Percentiles rank a stretch among this genome's conserved stretches.
These are phyloP conservation scores for Lysandra bellargus DNA, from an alignment of 2,888 invertebrate species.

Conservation along the genomic window DNA sequence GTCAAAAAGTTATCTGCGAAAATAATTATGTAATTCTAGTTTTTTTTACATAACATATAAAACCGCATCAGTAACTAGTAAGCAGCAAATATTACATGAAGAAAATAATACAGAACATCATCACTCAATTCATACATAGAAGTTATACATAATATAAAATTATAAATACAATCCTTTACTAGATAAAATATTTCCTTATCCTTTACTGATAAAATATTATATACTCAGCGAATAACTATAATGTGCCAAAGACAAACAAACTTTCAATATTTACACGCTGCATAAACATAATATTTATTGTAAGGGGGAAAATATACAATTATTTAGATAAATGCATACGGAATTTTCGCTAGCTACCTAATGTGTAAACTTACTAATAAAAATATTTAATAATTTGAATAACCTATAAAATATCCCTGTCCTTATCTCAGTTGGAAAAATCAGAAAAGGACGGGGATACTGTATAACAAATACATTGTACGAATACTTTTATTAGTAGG, in stretches of 20 bases:
- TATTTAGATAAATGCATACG: conserved; percentile 22
- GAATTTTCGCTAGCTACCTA: neutral
- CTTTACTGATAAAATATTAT: too few relatives aligned
- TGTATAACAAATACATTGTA: neutral
- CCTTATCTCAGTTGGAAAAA: neutral
- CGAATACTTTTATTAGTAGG: neutral
- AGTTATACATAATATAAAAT: neutral
- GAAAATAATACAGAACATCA: neutral
- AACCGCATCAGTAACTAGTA: neutral
- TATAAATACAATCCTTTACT: neutral
- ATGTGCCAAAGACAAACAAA: neutral
- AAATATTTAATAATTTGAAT: neutral
- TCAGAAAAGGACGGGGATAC: neutral
- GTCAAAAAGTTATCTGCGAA: neutral
- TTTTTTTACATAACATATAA: neutral
- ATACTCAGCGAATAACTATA: too few relatives aligned
- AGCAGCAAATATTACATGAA: neutral
- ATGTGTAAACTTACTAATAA: neutral
- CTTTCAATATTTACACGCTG: neutral
- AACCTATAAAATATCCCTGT: neutral
- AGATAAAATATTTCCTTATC: too few relatives aligned
- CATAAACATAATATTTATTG: too few relatives aligned
- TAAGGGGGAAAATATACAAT: too few relatives aligned
- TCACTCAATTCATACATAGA: neutral
- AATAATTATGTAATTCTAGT: neutral